Evolutionary conservation across 1,140 invertebrate genomes (phyloP), one percentile per base, ranked within the genome.

Genomic region (Liolophura sinensis): DNA sequence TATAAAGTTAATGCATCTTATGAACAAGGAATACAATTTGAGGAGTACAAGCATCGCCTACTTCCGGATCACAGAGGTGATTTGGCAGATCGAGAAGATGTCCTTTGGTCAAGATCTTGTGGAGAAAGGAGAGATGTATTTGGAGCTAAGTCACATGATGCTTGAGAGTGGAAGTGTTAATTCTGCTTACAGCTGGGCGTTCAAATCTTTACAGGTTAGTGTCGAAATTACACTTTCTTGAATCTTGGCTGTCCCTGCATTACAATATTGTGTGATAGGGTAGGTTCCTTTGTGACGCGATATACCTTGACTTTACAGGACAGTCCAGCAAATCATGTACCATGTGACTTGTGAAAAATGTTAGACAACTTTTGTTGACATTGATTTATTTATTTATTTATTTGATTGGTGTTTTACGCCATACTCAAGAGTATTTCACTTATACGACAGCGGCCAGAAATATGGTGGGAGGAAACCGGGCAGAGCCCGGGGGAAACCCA

Each of bases 71-170:
- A 66, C 64, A 48, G 72, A 78, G 65, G 68, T 80, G 64, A 72
- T 66, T 15, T 76, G 74, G 70, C 68, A 78, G 52, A 80, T 83
- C n/a, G 57, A 77, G 20, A 73, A 78, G 78, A 76, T 78, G 73
- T 80, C 81, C 1, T 80, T 80, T 72, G 80, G 80, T 27, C 69
- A 78, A 68, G 70, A 77, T 54, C 60, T 79, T 20, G 25, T 83
- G 1, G 60, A 76, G 56, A 70, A 79, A 65, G 73, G 69, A 3
- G 73, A 71, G 24, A 27, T 78, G 22, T 72, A 74, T 49, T 61
- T 62, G 15, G 77, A 78, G 58, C 57, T 78, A 9, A 79, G 79
- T 51, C 59, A 66, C 58, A 73, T 79, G 68, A 62, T 79, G 61
- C 58, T 78, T 25, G 78, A 83, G 64, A 68, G 76, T 31, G 82